Evolutionary conservation across 1,140 invertebrate genomes (phyloP).

Genomic region (Scaptodrosophila lebanonensis): DNA sequence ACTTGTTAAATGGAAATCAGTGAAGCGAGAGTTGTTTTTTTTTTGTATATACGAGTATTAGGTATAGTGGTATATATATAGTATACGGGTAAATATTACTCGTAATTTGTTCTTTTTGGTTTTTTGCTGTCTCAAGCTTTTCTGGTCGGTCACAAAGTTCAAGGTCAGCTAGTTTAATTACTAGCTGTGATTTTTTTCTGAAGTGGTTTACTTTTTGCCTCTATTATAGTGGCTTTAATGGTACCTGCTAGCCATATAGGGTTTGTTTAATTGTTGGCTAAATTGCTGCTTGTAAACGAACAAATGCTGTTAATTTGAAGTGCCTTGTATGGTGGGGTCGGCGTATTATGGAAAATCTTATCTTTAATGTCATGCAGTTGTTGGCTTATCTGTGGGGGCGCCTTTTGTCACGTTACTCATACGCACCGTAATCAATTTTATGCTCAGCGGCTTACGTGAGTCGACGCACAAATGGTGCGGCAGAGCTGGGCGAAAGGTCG

Average conservation of each 20-base stretch:
- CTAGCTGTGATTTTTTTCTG: no score
- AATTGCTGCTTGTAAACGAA: no score
- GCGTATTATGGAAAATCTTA: no score
- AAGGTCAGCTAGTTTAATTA: constrained; percentile 10
- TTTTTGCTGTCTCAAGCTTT: no score
- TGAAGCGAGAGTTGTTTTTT: constrained; percentile 1
- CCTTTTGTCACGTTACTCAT: constrained; percentile 47
- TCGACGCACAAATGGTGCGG: constrained; percentile 38
- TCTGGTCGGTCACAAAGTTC: background rate
- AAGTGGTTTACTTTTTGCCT: background rate
- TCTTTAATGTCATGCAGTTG: constrained; percentile 12
- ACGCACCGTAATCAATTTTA: constrained; percentile 69
- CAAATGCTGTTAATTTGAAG: background rate
- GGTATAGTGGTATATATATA: no score
- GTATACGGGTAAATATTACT: no score
- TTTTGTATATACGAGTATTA: no score
- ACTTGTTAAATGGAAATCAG: constrained; percentile 22
- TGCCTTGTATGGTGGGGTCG: no score
- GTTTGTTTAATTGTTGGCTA: constrained; percentile 10
- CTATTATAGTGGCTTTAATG: no score
- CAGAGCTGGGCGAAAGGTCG: constrained; percentile 48
- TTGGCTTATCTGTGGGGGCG: constrained; percentile 9
- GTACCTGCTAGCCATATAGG: no score
- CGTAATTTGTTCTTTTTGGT: no score
- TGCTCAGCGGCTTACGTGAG: constrained; percentile 50